Evolutionary conservation across 64 coral and sea anemone genomes (phyloP).

Genomic region (Porites australiensis): DNA sequence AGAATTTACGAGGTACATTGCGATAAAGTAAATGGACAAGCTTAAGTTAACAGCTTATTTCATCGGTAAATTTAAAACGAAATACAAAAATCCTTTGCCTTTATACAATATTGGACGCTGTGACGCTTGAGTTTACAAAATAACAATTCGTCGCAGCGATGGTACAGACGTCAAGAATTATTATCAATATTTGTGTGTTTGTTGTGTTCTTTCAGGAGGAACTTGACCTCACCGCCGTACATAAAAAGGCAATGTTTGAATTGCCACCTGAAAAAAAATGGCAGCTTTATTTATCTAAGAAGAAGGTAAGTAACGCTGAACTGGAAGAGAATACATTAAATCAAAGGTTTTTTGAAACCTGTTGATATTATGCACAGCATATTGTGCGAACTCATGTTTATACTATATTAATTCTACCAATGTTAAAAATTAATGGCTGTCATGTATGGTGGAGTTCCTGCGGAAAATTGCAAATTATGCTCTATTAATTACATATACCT

Average conservation of each 20-base stretch:
- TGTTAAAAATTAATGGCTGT: conserved; percentile 28
- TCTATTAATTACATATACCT: not conserved
- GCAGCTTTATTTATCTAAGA: conserved; percentile 99
- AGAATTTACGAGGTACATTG: not conserved
- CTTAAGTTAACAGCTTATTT: no score
- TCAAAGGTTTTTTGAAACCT: not conserved
- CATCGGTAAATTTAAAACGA: no score
- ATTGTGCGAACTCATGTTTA: conserved; percentile 31
- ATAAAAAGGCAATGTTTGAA: conserved; percentile 99
- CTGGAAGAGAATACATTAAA: not conserved
- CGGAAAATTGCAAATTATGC: not conserved
- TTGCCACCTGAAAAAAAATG: conserved; percentile 98
- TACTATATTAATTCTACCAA: conserved; percentile 17
- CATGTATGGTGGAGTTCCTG: not conserved
- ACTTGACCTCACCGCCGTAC: conserved; percentile 94
- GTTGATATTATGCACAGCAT: conserved; percentile 30
- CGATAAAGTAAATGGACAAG: not conserved
- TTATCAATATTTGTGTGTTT: conserved; percentile 38
- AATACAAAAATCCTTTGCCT: no score
- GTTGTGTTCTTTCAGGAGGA: conserved; percentile 88
- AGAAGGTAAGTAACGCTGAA: conserved; percentile 72
- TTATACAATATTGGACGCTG: no score
- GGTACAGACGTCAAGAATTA: not conserved
- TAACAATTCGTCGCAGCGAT: not conserved
- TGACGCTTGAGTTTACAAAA: not conserved